Percentiles rank a stretch among this genome's conserved stretches.
phyloP scores from a whole-genome alignment of 2,888 invertebrate species.

The Galeruca laticollis region DNA sequence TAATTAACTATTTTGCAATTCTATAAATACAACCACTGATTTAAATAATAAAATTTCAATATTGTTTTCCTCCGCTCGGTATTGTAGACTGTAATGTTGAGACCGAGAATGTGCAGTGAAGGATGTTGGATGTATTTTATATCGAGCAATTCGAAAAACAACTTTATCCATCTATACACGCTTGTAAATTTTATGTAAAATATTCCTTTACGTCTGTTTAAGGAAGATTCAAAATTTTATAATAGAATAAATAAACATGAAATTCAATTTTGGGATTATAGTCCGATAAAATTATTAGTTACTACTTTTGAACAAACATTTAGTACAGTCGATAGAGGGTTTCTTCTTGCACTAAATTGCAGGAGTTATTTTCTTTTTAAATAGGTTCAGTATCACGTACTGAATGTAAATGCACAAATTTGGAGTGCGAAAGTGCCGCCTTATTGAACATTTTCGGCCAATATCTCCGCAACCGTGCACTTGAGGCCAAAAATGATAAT shows the following conservation, averaged over 20 bases:
- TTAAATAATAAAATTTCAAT: conserved; percentile 4
- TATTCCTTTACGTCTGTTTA: not conserved
- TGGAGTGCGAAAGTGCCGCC: no score
- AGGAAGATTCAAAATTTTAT: not conserved
- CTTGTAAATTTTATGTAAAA: not conserved
- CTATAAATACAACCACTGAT: conserved; percentile 9
- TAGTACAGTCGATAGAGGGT: no score
- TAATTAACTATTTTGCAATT: not conserved
- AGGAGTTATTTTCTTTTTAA: no score
- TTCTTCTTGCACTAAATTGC: no score
- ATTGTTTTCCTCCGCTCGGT: conserved; percentile 5
- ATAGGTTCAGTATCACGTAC: no score
- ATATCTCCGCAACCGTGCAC: no score
- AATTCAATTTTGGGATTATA: not conserved
- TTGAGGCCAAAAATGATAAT: no score
- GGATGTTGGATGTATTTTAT: not conserved
- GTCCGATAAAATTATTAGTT: not conserved
- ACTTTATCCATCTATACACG: not conserved
- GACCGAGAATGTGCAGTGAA: not conserved
- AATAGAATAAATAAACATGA: not conserved
- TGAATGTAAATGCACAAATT: no score
- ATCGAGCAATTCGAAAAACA: conserved; percentile 1
- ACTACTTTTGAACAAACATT: no score
- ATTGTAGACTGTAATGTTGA: not conserved
- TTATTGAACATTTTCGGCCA: no score